Base-by-base conservation (phyloP, 2,888 invertebrate genomes). In the Drosophila imparisetae region DNA sequence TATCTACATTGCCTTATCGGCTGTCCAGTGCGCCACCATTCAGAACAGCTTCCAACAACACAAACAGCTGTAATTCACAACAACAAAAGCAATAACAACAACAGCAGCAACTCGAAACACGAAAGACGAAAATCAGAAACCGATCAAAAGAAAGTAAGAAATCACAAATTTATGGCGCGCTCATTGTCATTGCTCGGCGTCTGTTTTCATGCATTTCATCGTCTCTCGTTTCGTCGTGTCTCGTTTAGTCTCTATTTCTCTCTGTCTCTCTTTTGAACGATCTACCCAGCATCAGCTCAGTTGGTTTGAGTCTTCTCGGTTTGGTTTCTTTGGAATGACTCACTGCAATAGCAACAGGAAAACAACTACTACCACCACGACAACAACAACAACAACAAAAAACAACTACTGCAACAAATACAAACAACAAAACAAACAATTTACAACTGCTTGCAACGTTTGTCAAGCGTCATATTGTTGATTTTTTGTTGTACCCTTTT, bases 81-180 rank as follows among this genome's bases (percentile, higher is more conserved):
- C 30, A 55, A 36, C 61, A 55, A 65, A 63, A 70, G 49, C 32
- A 54, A 24, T 60, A 66, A 53, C 27, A 21, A 55, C n/a, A 50
- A 24, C 50, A 65, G n/a, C 34, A 55, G 34, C 64, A 57, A 66
- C 58, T 66, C 53, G 30, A 52, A 54, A 21, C 48, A 57, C 34
- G 48, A 52, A 54, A 21, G 38, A 57, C 34, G 48, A 66, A 64
- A 66, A 49, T 59, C 57, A 32, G 50, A 69, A 67, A 58, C 64
- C 45, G 57, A 72, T 75, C 69, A 69, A 79, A 81, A 82, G 80
- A 81, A 81, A 81, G 83, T 82, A 79, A 82, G 76, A 81, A 82
- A 81, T 79, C 79, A 83, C 73, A 79, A 82, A 81, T 83, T 82
- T 81, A 80, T 82, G 73, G 68, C 73, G 68, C 80, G 71, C 66